Evolutionary conservation across 2,888 invertebrate genomes (phyloP).

Genomic region (Plebejus melissa): DNA sequence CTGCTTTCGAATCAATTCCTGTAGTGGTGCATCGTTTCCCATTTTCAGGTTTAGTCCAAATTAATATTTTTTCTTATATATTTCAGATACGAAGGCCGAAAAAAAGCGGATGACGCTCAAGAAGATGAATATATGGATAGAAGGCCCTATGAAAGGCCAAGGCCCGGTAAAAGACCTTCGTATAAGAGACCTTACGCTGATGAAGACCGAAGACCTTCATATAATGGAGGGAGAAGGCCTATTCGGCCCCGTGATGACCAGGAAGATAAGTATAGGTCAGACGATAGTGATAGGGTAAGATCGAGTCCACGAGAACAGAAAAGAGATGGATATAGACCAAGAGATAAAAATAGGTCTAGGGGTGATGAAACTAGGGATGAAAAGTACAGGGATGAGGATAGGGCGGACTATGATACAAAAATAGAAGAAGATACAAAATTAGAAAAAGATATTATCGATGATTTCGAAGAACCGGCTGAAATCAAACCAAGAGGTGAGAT

Average conservation of each 20-base stretch:
- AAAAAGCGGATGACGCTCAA: slow-evolving; percentile 65
- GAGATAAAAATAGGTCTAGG: slow-evolving; percentile 47
- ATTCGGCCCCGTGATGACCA: slow-evolving; percentile 49
- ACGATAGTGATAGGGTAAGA: slow-evolving; percentile 41
- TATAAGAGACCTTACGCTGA: slow-evolving; percentile 58
- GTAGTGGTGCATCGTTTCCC: background rate
- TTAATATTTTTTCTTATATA: background rate
- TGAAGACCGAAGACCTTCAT: slow-evolving; percentile 50
- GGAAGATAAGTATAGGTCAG: slow-evolving; percentile 41
- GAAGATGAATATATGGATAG: slow-evolving; percentile 63
- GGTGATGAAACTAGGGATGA: slow-evolving; percentile 42
- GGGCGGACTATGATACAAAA: slow-evolving; percentile 42
- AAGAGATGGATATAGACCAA: slow-evolving; percentile 38
- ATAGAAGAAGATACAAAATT: slow-evolving; percentile 44
- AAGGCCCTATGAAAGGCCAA: slow-evolving; percentile 59
- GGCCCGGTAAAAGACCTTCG: slow-evolving; percentile 55
- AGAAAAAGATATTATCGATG: slow-evolving; percentile 39
- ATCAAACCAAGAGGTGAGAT: slow-evolving; percentile 45
- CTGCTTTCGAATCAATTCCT: background rate
- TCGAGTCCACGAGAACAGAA: slow-evolving; percentile 41
- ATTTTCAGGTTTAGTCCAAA: background rate
- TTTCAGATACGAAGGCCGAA: slow-evolving; percentile 71
- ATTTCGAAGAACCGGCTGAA: slow-evolving; percentile 41
- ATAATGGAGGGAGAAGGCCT: slow-evolving; percentile 50
- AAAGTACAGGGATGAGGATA: slow-evolving; percentile 49